Base-by-base conservation (phyloP, 2,888 invertebrate genomes). In the Rhorus exstirpatorius region DNA sequence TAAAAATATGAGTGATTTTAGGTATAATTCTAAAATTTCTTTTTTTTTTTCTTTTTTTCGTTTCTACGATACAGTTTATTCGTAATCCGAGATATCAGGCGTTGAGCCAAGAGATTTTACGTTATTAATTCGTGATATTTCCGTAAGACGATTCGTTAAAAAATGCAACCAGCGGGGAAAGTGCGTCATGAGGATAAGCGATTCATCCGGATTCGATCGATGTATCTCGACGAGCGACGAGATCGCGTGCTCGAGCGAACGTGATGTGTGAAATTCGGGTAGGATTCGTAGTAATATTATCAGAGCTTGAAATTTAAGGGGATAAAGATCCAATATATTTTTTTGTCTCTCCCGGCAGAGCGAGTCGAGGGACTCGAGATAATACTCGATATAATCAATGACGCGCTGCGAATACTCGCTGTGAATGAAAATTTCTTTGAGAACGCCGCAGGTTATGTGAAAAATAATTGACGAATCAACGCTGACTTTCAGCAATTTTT, bases 281-380 rank as follows among this genome's bases (percentile, higher is more conserved):
- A 87, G 85, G 55, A 91, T 91, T 75, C 80, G 81, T 10, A 92
- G 75, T 63, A 92, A 84, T 72, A 91, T 85, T 1, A 90, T 81
- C 58, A 85, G 84, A 7, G 86, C 85, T 65, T 88, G 90, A 46
- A 90, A 81, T 41, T 85, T 78, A 7, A 71, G 83, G 2, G 92
- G 92, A 86, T 92, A 92, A 17, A 92, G 87, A 78, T 91, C 89
- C 55, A 91, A 21, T 41, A 87, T 85, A 51, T 89, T 86, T 81
- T 85, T 87, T 6, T 79, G 60, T 0, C 61, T 60, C 21, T 75
- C 72, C 41, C 78, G 35, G 26, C 90, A 90, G 53, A 67, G 49
- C 4, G 31, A n/a, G 4, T 72, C 38, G 35, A 90, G 79, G 1
- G 74, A 77, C 2, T 86, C 49, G 7, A 91, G 75, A 61, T 86